Conservation (phyloP, 2,888 invertebrate species). For the Epistrophe eligans region DNA sequence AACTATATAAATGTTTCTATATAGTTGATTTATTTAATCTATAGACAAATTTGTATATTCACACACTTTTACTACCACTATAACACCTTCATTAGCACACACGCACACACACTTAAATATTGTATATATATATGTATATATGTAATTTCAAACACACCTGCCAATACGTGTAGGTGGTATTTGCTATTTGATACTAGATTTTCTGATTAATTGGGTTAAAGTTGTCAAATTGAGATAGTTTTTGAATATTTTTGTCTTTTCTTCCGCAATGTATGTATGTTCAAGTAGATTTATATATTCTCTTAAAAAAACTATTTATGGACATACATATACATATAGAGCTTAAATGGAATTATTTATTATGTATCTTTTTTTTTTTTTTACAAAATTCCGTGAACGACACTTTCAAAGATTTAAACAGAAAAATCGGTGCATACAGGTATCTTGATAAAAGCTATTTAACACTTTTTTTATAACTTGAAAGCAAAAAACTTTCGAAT, state of each 20-base stretch:
- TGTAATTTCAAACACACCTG: constrained; percentile 61
- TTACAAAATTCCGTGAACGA: no score
- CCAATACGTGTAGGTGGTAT: constrained; percentile 64
- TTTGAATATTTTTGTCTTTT: not conserved
- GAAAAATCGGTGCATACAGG: no score
- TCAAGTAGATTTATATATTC: not conserved
- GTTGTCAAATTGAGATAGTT: constrained; percentile 42
- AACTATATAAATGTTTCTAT: constrained; percentile 8
- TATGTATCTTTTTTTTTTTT: no score
- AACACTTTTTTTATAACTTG: no score
- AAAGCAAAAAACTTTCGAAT: no score
- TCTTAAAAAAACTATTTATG: not conserved
- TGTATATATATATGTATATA: not conserved
- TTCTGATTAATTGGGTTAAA: constrained; percentile 59
- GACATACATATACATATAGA: not conserved
- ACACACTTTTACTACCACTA: constrained; percentile 41
- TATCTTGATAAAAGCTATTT: no score
- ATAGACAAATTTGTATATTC: constrained; percentile 5
- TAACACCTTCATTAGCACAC: constrained; percentile 41
- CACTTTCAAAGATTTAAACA: no score
- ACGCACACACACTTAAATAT: constrained; percentile 33
- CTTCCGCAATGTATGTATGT: constrained; percentile 23
- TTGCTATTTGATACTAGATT: constrained; percentile 68
- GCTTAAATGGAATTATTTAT: no score
- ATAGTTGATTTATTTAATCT: constrained; percentile 5